Conservation (phyloP, 2,797 vertebrate species). For the Hapalemur alaotrensis region DNA sequence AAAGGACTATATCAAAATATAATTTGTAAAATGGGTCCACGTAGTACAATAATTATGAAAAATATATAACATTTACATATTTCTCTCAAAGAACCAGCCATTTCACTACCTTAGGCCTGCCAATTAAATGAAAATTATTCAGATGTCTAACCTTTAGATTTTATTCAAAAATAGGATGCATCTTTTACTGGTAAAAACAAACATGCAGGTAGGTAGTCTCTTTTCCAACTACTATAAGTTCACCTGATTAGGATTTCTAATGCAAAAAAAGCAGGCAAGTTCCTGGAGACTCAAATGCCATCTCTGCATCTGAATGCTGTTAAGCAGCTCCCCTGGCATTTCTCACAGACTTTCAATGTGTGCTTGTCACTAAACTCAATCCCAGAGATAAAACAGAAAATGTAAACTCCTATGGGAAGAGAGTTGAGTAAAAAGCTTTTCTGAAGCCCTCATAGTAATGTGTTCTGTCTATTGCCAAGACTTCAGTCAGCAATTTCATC, state of each 20-base stretch:
- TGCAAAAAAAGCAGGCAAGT: slow-evolving; percentile 57
- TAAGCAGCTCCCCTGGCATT: slow-evolving; percentile 84
- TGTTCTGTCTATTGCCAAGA: slow-evolving; percentile 62
- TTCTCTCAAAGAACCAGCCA: background rate
- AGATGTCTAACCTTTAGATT: slow-evolving; percentile 58
- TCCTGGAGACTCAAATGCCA: slow-evolving; percentile 83
- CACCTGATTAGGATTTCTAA: slow-evolving; percentile 76
- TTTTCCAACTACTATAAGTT: slow-evolving; percentile 53
- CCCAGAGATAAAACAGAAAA: slow-evolving; percentile 84
- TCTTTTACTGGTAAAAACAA: background rate
- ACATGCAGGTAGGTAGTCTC: slow-evolving; percentile 46
- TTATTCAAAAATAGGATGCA: slow-evolving; percentile 49
- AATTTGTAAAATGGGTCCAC: background rate
- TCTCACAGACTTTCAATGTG: slow-evolving; percentile 77
- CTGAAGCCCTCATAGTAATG: slow-evolving; percentile 69
- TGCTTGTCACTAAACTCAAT: slow-evolving; percentile 82
- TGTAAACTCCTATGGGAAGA: slow-evolving; percentile 77
- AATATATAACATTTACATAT: background rate
- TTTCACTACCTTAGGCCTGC: slow-evolving; percentile 24
- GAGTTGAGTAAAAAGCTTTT: slow-evolving; percentile 72
- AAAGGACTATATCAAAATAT: background rate
- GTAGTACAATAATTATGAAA: background rate
- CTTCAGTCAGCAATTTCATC: slow-evolving; percentile 57
- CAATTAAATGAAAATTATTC: slow-evolving; percentile 57
- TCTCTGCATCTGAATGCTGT: slow-evolving; percentile 80